A percentile compares a stretch with the other conserved stretches of the same genome.
These are phyloP conservation scores for Clarias fuscus DNA, from an alignment of 2,797 vertebrate species.

Conservation along the genomic window DNA sequence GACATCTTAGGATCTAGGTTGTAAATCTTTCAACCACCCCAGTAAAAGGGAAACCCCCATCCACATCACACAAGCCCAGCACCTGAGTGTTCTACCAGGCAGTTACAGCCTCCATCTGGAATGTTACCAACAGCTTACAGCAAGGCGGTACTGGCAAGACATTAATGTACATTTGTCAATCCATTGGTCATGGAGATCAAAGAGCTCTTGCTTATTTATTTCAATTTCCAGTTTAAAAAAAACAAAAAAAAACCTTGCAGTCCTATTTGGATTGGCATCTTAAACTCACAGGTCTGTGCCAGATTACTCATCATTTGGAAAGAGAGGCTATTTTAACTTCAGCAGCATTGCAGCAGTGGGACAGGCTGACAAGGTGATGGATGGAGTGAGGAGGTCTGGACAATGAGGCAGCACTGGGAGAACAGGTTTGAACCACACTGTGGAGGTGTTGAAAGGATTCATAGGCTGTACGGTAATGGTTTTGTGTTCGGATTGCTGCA, in stretches of 20 bases:
- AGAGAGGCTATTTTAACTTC: constrained; percentile 20
- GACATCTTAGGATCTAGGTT: constrained; percentile 3
- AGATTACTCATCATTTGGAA: constrained; percentile 58
- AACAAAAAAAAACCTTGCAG: constrained; percentile 24
- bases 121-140: constrained; percentile 21
- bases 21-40: constrained; percentile 39
- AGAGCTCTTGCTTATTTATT: constrained; percentile 54
- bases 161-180: constrained; percentile 15
- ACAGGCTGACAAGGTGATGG: constrained; percentile 71
- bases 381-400: constrained; percentile 68
- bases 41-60: constrained; percentile 30
- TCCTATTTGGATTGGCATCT: constrained; percentile 54
- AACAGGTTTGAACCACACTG: constrained; percentile 62
- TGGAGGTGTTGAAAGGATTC: constrained; percentile 64
- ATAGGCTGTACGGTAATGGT: constrained; percentile 46
- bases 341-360: constrained; percentile 50
- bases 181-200: constrained; percentile 8
- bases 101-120: constrained; percentile 39
- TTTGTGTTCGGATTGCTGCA: constrained; percentile 20
- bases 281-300: constrained; percentile 45
- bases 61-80: constrained; percentile 17
- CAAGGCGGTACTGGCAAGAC: constrained; percentile 22
- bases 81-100: constrained; percentile 39
- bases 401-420: constrained; percentile 61
- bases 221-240: constrained; percentile 53